Conservation (phyloP, 2,113 vertebrate species). For the Tretioscincus oriximinensis region DNA sequence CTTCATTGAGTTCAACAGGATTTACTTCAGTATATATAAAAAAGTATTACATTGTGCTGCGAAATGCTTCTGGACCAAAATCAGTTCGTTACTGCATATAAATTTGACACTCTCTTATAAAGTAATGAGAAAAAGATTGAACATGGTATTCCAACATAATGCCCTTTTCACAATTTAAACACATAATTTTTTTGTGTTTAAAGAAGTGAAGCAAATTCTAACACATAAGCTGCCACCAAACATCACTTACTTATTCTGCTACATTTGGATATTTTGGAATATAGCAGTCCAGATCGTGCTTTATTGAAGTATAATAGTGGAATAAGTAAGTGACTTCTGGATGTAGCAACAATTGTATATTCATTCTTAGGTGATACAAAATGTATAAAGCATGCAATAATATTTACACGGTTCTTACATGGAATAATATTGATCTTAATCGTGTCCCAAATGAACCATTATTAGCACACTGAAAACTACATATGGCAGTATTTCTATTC, state of each 20-base stretch:
- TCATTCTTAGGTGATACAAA: slow-evolving; percentile 49
- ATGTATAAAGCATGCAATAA: slow-evolving; percentile 56
- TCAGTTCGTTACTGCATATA: slow-evolving; percentile 40
- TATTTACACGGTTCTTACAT: slow-evolving; percentile 34
- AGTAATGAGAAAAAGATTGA: slow-evolving; percentile 18
- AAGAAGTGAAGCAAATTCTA: slow-evolving; percentile 17
- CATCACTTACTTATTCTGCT: too few species aligned
- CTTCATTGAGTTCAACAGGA: not conserved
- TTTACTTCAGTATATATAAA: not conserved
- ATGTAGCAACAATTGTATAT: not conserved
- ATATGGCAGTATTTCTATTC: slow-evolving; percentile 36
- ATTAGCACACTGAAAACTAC: slow-evolving; percentile 27
- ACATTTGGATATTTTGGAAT: too few species aligned
- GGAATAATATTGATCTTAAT: slow-evolving; percentile 28
- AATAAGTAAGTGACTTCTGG: too few species aligned
- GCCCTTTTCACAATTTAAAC: slow-evolving; percentile 40
- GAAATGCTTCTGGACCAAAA: slow-evolving; percentile 58
- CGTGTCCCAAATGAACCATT: slow-evolving; percentile 17
- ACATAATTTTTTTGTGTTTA: slow-evolving; percentile 11
- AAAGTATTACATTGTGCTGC: not conserved
- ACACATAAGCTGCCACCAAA: not conserved
- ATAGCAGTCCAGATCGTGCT: too few species aligned
- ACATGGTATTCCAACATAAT: slow-evolving; percentile 17
- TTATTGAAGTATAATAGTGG: too few species aligned
- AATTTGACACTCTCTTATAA: slow-evolving; percentile 24